Percentiles rank a stretch among this genome's conserved stretches.
phyloP scores from a whole-genome alignment of 2,888 invertebrate species.

The Polydrusus tereticollis region DNA sequence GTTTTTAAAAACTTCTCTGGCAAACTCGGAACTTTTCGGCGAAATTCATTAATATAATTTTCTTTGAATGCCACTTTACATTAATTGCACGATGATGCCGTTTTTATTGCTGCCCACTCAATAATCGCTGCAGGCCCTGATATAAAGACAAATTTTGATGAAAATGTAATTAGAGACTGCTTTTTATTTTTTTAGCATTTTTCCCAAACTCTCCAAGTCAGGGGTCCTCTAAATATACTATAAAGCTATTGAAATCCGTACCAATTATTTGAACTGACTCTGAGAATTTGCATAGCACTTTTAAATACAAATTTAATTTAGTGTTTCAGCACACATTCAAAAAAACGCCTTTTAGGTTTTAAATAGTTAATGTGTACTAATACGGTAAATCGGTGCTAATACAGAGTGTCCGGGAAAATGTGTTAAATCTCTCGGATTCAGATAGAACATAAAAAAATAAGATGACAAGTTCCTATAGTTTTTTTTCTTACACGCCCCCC shows the following conservation, averaged over 20 bases:
- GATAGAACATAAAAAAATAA: neutral
- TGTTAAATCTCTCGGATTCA: no score
- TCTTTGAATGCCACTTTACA: constrained; percentile 60
- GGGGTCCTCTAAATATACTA: constrained; percentile 25
- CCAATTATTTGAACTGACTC: constrained; percentile 28
- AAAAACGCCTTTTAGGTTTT: neutral
- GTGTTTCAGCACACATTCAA: neutral
- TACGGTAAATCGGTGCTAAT: no score
- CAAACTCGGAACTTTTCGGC: constrained; percentile 56
- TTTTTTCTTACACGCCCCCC: no score
- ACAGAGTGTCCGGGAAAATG: no score
- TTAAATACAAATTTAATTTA: constrained; percentile 18
- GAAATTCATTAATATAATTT: constrained; percentile 61
- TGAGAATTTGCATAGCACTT: neutral
- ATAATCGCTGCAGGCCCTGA: constrained; percentile 30
- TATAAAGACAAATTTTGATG: constrained; percentile 44
- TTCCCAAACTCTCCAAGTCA: constrained; percentile 21
- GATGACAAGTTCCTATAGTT: no score
- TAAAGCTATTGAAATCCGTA: constrained; percentile 33
- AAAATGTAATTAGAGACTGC: constrained; percentile 47
- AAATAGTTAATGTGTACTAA: no score
- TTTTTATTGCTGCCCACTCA: constrained; percentile 47
- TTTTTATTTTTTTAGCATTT: constrained; percentile 30
- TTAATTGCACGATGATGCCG: constrained; percentile 60
- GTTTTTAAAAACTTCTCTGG: constrained; percentile 55